Percentiles rank a stretch among this genome's conserved stretches.
Evolutionary conservation across 2,113 vertebrate genomes (phyloP).

Genomic region (Plestiodon gilberti): DNA sequence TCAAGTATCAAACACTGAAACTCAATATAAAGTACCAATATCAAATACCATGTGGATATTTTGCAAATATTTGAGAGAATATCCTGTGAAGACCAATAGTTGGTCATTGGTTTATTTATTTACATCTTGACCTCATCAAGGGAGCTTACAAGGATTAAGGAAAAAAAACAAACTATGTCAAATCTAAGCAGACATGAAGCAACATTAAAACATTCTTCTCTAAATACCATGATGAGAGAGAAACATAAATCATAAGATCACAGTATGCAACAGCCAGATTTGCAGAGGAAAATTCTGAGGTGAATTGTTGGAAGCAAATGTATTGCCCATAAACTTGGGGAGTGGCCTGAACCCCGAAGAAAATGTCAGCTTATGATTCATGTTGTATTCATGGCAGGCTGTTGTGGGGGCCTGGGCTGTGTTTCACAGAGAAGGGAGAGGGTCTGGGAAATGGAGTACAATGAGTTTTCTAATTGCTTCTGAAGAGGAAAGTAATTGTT

Average conservation of each 20-base stretch:
- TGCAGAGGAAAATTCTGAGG: background rate
- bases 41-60: background rate
- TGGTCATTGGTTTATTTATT: too few species aligned
- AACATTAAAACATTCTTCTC: too few species aligned
- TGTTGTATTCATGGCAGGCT: background rate
- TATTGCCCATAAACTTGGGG: background rate
- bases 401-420: background rate
- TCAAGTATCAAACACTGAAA: background rate
- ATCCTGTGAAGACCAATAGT: too few species aligned
- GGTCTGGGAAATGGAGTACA: background rate
- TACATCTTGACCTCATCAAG: too few species aligned
- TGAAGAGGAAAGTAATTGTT: constrained; percentile 17
- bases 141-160: too few species aligned
- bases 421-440: background rate
- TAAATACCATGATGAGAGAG: too few species aligned
- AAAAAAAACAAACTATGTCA: too few species aligned
- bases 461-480: constrained; percentile 17
- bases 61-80: background rate
- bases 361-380: background rate
- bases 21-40: background rate
- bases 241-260: background rate
- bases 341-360: background rate
- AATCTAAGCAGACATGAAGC: too few species aligned
- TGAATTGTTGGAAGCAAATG: background rate
- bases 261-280: background rate